Base-by-base conservation (phyloP, 2,888 invertebrate genomes). In the Nebria brevicollis region DNA sequence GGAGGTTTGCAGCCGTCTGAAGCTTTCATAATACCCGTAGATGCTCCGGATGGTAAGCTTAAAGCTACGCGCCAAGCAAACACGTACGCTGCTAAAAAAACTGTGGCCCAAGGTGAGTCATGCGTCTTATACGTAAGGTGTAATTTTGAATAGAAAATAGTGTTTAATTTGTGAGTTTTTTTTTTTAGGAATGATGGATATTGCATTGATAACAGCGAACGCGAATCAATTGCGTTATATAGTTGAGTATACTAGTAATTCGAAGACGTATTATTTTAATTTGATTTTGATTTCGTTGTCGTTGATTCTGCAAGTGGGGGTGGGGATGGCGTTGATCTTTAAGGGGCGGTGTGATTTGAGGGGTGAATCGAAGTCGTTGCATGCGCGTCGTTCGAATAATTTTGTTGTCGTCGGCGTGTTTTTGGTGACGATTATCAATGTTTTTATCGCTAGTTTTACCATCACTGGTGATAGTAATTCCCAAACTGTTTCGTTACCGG, bases 161-260 rank as follows among this genome's bases (percentile, higher is more conserved):
- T 20, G 20, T 20, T 20, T 20, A 20, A 20, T 20, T 20, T 20
- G 20, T 20, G 20, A 20, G 20, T 1, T 20, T 54, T 42, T 74
- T 80, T 76, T 86, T 87, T 25, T 84, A 89, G 94, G 94, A 41
- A 92, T 94, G 91, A 93, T 94, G 93, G 94, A 94, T 85, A 92
- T 94, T 66, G 94, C 94, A 0, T 87, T 94, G 66, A 90, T 94
- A 73, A 94, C 94, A 3, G 93, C 94, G 0, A 94, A 94, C 87
- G 93, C 94, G 0, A 94, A 94, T 87, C 94, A 94, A 84, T 88
- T 94, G 77, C 91, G 93, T 75, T 94, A 93, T 85, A 87, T 94
- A 64, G 89, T 94, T 72, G 92, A 91, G 83, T 92, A 91, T 85
- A 93, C 92, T 84, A 88, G 89, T 4, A 86, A 89, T 43, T 91